Evolutionary conservation across 2,797 vertebrate species (phyloP).

Genomic region (Tapirus indicus): DNA sequence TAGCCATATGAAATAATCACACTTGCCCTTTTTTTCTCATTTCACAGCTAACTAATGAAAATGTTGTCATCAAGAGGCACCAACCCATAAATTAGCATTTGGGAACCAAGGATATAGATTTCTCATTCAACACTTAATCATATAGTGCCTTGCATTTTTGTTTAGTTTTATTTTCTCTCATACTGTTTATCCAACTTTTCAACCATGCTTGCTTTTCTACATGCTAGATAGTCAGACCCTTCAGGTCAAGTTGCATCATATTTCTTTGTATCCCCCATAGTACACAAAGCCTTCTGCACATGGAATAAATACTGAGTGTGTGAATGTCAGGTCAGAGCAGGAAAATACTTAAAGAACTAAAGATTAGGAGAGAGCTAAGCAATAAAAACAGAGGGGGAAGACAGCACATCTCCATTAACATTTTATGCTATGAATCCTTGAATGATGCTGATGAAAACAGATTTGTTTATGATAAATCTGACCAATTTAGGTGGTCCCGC

Average conservation of each 20-base stretch:
- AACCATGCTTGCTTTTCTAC: background rate
- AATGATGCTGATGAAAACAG: background rate
- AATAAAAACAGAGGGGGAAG: background rate
- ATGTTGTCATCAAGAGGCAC: constrained; percentile 37
- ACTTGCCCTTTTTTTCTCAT: constrained; percentile 47
- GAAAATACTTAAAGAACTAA: background rate
- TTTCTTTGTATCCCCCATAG: background rate
- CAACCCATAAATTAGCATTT: constrained; percentile 60
- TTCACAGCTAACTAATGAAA: constrained; percentile 58
- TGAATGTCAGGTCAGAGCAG: background rate
- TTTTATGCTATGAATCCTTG: background rate
- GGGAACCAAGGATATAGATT: constrained; percentile 6
- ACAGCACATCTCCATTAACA: background rate
- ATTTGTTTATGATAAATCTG: background rate
- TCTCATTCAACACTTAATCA: constrained; percentile 52
- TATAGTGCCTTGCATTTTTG: background rate
- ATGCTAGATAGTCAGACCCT: background rate
- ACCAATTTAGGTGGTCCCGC: background rate
- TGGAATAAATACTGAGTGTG: background rate
- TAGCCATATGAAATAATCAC: constrained; percentile 49
- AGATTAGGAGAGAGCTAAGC: background rate
- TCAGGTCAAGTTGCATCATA: background rate
- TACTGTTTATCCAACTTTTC: constrained; percentile 27
- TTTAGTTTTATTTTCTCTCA: constrained; percentile 41
- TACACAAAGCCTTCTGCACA: background rate